Conservation (phyloP, 1,140 invertebrate species). For the Drosophila oshimai region DNA sequence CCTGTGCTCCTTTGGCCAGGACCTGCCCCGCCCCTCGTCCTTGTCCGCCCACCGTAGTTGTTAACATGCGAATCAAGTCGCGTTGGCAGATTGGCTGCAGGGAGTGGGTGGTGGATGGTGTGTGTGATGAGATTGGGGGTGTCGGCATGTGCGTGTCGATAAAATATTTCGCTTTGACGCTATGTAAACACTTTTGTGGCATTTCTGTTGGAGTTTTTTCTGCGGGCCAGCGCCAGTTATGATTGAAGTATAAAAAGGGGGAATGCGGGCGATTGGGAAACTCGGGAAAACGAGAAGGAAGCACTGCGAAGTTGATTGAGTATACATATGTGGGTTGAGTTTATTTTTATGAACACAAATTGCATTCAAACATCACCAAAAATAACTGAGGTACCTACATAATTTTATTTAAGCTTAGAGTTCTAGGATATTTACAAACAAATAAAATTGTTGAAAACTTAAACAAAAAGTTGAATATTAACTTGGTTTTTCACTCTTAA, state of each 20-base stretch:
- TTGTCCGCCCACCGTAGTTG: constrained; percentile 35
- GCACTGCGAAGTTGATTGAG: constrained; percentile 13
- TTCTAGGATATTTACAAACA: too few relatives aligned
- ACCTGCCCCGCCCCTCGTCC: neutral
- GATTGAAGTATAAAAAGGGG: constrained; percentile 8
- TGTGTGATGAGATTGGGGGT: constrained; percentile 9
- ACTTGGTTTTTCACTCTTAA: too few relatives aligned
- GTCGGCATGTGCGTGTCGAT: constrained; percentile 70
- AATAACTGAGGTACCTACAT: neutral
- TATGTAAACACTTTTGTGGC: constrained; percentile 72
- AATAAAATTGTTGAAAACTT: too few relatives aligned
- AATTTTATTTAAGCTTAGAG: too few relatives aligned
- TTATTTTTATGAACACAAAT: constrained; percentile 2
- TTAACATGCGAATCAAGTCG: constrained; percentile 67
- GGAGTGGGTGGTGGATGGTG: neutral
- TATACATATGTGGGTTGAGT: neutral
- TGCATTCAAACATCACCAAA: constrained; percentile 1
- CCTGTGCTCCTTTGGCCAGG: neutral
- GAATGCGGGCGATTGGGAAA: neutral
- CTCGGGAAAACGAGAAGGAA: neutral
- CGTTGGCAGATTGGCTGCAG: constrained; percentile 15
- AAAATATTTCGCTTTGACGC: constrained; percentile 76
- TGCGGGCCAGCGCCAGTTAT: constrained; percentile 37
- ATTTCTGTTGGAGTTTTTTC: constrained; percentile 43
- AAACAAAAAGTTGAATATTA: too few relatives aligned